Evolutionary conservation across 2,888 invertebrate species (phyloP).

Genomic region (Oasisia sp.): DNA sequence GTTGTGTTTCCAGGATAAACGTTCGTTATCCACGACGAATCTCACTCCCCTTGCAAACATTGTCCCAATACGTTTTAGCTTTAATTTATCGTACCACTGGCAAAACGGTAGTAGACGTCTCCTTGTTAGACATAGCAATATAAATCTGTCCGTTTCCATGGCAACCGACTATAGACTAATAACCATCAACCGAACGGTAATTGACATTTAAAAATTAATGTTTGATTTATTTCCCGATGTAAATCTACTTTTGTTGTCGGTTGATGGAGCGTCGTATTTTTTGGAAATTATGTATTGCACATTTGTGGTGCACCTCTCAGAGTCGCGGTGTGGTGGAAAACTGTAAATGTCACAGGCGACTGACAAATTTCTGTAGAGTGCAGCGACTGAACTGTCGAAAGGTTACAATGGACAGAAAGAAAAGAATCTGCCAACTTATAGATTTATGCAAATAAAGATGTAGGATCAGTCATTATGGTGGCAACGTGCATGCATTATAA

Average conservation of each 20-base stretch:
- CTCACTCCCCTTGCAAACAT: neutral
- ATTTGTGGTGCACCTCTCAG: neutral
- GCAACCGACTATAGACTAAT: neutral
- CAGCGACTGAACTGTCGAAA: neutral
- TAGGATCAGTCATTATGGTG: neutral
- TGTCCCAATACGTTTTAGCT: neutral
- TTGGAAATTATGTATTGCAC: neutral
- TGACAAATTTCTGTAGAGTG: neutral
- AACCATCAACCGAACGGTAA: neutral
- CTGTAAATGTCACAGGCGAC: neutral
- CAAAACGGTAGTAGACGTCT: neutral
- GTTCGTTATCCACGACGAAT: neutral
- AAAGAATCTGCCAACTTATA: neutral
- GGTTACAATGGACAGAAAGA: neutral
- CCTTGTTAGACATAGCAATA: neutral
- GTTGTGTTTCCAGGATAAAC: slow-evolving; percentile 14
- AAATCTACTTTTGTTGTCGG: neutral
- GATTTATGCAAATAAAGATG: neutral
- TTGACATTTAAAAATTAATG: neutral
- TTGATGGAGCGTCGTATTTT: neutral
- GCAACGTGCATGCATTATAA: neutral
- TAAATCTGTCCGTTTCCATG: neutral
- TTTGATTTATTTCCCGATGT: neutral
- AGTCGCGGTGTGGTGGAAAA: neutral
- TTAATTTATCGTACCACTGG: neutral